Conservation (phyloP, 1,140 invertebrate genomes). For the Anagrus nilaparvatae region DNA sequence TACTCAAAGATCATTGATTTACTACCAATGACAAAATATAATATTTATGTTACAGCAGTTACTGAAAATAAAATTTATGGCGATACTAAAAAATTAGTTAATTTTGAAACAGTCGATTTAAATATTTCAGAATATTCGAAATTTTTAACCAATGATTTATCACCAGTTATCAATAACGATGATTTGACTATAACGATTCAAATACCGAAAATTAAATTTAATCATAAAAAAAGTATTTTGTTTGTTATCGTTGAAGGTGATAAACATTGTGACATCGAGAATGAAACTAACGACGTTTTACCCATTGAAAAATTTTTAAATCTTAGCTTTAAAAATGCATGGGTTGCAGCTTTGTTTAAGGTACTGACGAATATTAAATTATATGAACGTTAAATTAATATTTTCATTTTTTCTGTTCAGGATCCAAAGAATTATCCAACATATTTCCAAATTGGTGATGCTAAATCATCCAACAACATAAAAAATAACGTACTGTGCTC, state of each 20-base stretch:
- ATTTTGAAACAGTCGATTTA: constrained; percentile 9
- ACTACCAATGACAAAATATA: constrained; percentile 17
- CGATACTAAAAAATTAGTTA: constrained; percentile 3
- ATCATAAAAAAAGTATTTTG: constrained; percentile 13
- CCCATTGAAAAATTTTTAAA: neutral
- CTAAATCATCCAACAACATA: constrained; percentile 4
- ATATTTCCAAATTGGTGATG: constrained; percentile 20
- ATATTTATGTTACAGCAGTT: constrained; percentile 14
- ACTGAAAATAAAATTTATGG: constrained; percentile 6
- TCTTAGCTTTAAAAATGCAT: constrained; percentile 10
- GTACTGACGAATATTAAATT: constrained; percentile 11
- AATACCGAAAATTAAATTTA: constrained; percentile 20
- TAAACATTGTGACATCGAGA: constrained; percentile 14
- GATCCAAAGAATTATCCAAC: constrained; percentile 1
- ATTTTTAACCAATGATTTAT: too few relatives aligned
- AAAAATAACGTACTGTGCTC: constrained; percentile 22
- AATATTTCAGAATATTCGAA: too few relatives aligned
- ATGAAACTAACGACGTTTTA: neutral
- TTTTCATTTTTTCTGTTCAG: constrained; percentile 5
- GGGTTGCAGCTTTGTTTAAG: constrained; percentile 16
- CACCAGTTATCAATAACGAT: too few relatives aligned
- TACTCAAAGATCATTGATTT: constrained; percentile 16
- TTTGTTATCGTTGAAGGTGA: constrained; percentile 19
- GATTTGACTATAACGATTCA: constrained; percentile 16
- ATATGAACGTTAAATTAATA: neutral